These are phyloP conservation scores for Ganaspis sp. DNA, from an alignment of 1,140 invertebrate genomes.

Conservation along the genomic window DNA sequence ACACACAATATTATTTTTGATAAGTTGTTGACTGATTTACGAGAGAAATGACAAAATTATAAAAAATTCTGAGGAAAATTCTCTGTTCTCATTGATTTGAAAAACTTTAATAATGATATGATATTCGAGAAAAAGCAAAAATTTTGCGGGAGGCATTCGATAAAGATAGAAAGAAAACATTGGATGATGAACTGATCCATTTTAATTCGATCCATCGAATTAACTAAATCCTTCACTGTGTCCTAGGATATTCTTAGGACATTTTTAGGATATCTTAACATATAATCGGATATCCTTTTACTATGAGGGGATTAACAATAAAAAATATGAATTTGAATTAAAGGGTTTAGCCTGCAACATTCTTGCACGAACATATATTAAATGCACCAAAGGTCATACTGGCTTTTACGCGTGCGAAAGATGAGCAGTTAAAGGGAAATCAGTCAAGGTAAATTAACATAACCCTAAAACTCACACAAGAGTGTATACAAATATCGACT, in stretches of 20 bases:
- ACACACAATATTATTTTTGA: too few species aligned
- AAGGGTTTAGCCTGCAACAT: constrained; percentile 39
- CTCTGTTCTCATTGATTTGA: neutral
- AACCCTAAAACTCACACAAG: neutral
- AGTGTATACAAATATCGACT: constrained; percentile 28
- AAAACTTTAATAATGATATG: neutral
- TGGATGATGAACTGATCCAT: neutral
- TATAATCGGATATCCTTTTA: too few species aligned
- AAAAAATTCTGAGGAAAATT: constrained; percentile 35
- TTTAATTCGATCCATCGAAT: too few species aligned
- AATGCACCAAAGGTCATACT: constrained; percentile 41
- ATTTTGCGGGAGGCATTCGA: neutral
- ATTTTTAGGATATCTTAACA: too few species aligned
- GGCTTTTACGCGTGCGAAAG: constrained; percentile 44
- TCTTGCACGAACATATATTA: constrained; percentile 43
- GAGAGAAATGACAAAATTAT: neutral
- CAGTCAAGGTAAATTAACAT: neutral
- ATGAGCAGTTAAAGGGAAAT: constrained; percentile 37
- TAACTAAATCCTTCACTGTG: too few species aligned
- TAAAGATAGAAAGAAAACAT: neutral
- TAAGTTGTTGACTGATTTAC: too few species aligned
- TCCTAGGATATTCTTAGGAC: too few species aligned
- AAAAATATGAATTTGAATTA: constrained; percentile 25
- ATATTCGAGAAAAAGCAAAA: neutral
- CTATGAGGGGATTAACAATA: constrained; percentile 12